These are phyloP conservation scores for Platyura marginata DNA, from an alignment of 1,140 invertebrate genomes.

Conservation along the genomic window DNA sequence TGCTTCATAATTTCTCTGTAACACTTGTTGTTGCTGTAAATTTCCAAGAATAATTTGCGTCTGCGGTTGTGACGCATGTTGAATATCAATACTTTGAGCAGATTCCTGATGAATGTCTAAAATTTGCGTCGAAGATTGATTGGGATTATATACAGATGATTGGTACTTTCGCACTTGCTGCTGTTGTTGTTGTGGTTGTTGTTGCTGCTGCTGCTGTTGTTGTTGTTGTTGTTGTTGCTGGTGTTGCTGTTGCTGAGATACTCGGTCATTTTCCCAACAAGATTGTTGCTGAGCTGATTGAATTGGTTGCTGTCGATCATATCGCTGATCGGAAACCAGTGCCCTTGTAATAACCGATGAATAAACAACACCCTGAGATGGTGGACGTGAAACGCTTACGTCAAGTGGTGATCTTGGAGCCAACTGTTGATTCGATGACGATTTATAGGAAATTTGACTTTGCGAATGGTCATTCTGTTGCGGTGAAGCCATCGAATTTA, in stretches of 20 bases:
- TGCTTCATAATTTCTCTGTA: neutral
- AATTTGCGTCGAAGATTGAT: neutral
- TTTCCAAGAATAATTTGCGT: neutral
- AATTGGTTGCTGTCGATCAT: conserved; percentile 30
- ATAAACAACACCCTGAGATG: conserved; percentile 41
- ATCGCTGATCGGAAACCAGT: conserved; percentile 18
- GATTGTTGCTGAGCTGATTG: too few species aligned
- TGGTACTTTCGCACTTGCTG: conserved; percentile 2
- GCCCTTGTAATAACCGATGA: conserved; percentile 52
- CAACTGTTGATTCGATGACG: conserved; percentile 29
- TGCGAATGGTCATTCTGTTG: conserved; percentile 34
- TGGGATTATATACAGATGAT: neutral
- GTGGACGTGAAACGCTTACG: conserved; percentile 39
- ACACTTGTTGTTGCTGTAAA: neutral
- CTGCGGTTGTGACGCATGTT: too few species aligned
- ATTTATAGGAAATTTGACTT: conserved; percentile 15
- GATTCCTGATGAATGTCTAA: neutral
- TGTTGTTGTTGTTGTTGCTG: conserved; percentile 19
- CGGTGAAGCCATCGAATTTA: conserved; percentile 50
- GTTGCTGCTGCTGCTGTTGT: conserved; percentile 9
- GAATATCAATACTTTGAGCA: too few species aligned
- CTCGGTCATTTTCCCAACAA: too few species aligned
- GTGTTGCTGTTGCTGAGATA: too few species aligned
- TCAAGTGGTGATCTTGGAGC: conserved; percentile 48
- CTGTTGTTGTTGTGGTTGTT: conserved; percentile 1